Percentiles rank a stretch among this genome's conserved stretches.
Conservation (phyloP, 2,113 vertebrate species). For the Uropsilus gracilis region DNA sequence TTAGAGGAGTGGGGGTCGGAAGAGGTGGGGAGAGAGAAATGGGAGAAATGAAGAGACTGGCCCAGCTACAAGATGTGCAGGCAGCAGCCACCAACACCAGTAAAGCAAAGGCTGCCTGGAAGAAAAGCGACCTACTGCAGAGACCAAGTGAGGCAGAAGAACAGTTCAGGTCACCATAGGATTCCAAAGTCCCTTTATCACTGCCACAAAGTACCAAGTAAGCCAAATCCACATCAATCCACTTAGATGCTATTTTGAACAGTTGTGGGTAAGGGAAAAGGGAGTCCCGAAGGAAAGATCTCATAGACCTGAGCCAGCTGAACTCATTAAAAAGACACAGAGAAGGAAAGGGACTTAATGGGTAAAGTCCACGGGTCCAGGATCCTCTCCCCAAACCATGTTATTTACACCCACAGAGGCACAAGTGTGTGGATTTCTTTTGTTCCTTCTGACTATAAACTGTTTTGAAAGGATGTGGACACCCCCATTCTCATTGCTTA, state of each 20-base stretch:
- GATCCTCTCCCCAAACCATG: background rate
- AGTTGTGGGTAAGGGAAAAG: background rate
- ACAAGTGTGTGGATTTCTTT: too few species aligned
- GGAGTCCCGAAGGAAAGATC: background rate
- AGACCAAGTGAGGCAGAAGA: background rate
- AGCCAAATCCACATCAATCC: background rate
- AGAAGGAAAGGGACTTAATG: background rate
- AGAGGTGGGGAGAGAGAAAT: background rate
- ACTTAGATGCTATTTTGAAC: background rate
- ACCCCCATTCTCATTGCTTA: accelerated
- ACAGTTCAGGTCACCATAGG: background rate
- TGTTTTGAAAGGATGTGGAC: background rate
- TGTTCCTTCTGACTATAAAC: background rate
- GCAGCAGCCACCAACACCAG: background rate
- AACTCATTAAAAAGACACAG: background rate
- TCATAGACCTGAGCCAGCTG: background rate
- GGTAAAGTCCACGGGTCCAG: too few species aligned
- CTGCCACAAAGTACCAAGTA: background rate
- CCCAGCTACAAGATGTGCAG: background rate
- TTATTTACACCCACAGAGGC: background rate
- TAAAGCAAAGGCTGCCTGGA: background rate
- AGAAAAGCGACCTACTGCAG: background rate
- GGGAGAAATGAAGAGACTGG: too few species aligned
- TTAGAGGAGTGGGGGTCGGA: background rate
- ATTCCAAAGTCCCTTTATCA: background rate